Percentiles rank a stretch among this genome's conserved stretches.
Evolutionary conservation across 2,888 invertebrate species (phyloP).

Genomic region (Seladonia tumulorum): DNA sequence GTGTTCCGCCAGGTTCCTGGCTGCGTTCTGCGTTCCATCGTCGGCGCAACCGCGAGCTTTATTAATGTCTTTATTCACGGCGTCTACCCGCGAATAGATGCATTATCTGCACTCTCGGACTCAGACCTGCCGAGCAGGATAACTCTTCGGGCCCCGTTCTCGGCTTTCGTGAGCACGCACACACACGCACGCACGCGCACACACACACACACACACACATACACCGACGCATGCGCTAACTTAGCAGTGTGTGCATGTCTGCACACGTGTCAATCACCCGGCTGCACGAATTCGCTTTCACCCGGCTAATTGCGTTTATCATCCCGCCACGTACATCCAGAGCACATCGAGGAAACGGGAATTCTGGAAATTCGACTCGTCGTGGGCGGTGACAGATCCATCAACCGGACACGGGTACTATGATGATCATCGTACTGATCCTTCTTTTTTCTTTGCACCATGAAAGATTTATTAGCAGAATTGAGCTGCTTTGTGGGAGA

Average conservation of each 20-base stretch:
- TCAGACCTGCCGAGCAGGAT: conserved; percentile 31
- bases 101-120: conserved; percentile 42
- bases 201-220: neutral
- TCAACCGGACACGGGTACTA: conserved; percentile 32
- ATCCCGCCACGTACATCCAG: conserved; percentile 4
- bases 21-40: conserved; percentile 58
- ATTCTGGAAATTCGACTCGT: conserved; percentile 49
- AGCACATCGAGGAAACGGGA: conserved; percentile 17
- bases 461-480: neutral
- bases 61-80: conserved; percentile 78
- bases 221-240: neutral
- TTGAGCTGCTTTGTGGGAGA: neutral
- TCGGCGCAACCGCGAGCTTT: conserved; percentile 68
- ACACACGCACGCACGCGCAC: neutral
- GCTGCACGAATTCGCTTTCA: conserved; percentile 45
- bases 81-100: conserved; percentile 58
- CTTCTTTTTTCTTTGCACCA: neutral
- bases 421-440: neutral
- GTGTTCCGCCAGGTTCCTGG: conserved; percentile 66
- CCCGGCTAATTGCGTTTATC: conserved; percentile 59
- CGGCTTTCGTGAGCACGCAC: neutral
- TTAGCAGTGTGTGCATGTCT: neutral
- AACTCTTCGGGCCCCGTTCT: conserved; percentile 21
- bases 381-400: conserved; percentile 41
- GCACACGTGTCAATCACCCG: conserved; percentile 53